Evolutionary conservation across 2,797 vertebrate species (phyloP), one percentile per base, ranked within the genome.

Genomic region (Rhynchotus rufescens): DNA sequence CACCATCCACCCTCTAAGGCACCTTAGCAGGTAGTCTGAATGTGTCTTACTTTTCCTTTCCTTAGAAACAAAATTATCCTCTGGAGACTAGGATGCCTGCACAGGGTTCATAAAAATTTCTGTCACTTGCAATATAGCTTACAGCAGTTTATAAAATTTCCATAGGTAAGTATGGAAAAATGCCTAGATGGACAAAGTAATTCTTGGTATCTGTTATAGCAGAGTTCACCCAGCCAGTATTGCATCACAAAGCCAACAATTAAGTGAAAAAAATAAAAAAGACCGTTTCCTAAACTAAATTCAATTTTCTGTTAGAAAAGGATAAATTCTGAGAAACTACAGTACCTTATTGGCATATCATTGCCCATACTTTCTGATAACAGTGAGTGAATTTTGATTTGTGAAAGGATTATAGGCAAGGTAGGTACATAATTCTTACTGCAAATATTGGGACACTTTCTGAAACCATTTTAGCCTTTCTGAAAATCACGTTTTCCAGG

Each of bases 401-500:
- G 38, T 93, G 23, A 60, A n/a, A 45, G 11, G 21, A n/a, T 45
- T 14, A 21, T 13, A 52, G 28, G 26, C 57, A 59, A 64, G 75
- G 15, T 23, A 69, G 51, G 5, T 59, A 23, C 36, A 36, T 20
- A 62, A 38, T 69, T 88, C 60, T 74, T 68, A 30, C 9, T 23
- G 67, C 60, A 84, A 92, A 71, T 73, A 90, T 21, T 60, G 72
- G 36, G 6, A 15, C 23, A 28, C 77, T 78, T 25, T 62, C 57
- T 78, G 76, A 90, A 92, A 66, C 8, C 15, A 44, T 67, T 61
- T 47, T 1, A 2, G 8, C 7, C 22, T 75, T 91, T 88, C 66
- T 77, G 62, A 87, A 96, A 94, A 94, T 78, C 52, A n/a, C 5
- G 26, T 86, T 89, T 69, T 91, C 25, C 80, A 56, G 44, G 9